Evolutionary conservation across 2,797 vertebrate genomes (phyloP), one percentile per base, ranked within the genome.

Genomic region (Gadopsis marmoratus): DNA sequence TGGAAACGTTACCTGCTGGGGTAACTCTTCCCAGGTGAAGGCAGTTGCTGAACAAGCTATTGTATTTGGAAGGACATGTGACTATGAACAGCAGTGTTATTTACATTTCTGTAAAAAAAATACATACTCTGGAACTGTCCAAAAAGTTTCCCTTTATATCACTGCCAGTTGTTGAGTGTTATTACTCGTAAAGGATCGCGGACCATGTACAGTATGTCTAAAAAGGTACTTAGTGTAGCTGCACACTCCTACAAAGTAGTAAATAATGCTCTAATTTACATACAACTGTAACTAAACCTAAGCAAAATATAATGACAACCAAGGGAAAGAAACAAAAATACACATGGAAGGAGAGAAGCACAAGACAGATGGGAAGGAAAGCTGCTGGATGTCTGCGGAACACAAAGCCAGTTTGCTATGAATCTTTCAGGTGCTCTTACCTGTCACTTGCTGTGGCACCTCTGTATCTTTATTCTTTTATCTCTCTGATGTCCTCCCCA

Each of bases 401-500:
- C 60, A 71, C 70, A 64, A 21, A 47, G 45, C 35, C 45, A 54
- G 62, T 68, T 81, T 76, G 71, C 41, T 62, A 50, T 81, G 71
- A 86, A 83, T 79, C 76, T 84, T 54, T 80, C 81, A 87, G 83
- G 63, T 82, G 65, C 61, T 43, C 19, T 82, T 67, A 78, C 82
- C 84, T 86, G 84, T 89, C 85, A 70, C 61, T 69, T 62, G 78
- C 84, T 79, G 67, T 85, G 64, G 61, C 74, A 67, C 12, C 26
- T 19, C 51, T 11, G 7, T 67, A 82, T 87, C 84, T 79, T 83
- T 80, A 74, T 84, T 74, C 53, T 85, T 86, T 90, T 87, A 71
- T 88, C 67, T 84, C 54, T 58, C 48, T 73, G 84, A 88, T 92
- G 78, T 73, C 76, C 74, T 93, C 69, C 81, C 45, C 43, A 43